These are phyloP conservation scores for Sapajus apella DNA, from an alignment of 2,113 vertebrate species.

Conservation along the genomic window DNA sequence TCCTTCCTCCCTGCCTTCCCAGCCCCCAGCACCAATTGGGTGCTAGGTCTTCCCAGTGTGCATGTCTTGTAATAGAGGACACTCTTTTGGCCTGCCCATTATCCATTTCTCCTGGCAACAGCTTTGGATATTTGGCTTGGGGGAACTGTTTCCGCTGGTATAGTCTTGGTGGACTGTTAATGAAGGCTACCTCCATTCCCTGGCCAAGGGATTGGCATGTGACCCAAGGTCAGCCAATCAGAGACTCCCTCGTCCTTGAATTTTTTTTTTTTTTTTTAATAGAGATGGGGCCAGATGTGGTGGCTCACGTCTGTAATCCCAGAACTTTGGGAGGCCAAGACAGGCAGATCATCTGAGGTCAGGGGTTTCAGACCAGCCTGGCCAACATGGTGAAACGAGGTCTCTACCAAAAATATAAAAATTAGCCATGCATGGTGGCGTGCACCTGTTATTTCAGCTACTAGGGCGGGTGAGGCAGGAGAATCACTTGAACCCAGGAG, in stretches of 20 bases:
- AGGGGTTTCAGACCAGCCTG: no score
- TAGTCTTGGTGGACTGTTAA: neutral
- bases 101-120: neutral
- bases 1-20: neutral
- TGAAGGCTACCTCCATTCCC: neutral
- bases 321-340: no score
- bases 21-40: neutral
- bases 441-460: no score
- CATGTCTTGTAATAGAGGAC: neutral
- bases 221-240: neutral
- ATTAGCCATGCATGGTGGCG: no score
- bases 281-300: no score
- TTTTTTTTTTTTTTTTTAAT: neutral
- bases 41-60: neutral
- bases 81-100: neutral
- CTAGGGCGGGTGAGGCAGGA: no score
- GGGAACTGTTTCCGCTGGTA: neutral
- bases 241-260: neutral
- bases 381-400: no score
- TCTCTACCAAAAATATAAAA: no score
- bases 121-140: neutral
- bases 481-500: no score
- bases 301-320: no score
- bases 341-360: no score
- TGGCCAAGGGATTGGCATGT: neutral